Evolutionary conservation across 2,888 invertebrate genomes (phyloP), one percentile per base, ranked within the genome.

Genomic region (Celastrina argiolus): DNA sequence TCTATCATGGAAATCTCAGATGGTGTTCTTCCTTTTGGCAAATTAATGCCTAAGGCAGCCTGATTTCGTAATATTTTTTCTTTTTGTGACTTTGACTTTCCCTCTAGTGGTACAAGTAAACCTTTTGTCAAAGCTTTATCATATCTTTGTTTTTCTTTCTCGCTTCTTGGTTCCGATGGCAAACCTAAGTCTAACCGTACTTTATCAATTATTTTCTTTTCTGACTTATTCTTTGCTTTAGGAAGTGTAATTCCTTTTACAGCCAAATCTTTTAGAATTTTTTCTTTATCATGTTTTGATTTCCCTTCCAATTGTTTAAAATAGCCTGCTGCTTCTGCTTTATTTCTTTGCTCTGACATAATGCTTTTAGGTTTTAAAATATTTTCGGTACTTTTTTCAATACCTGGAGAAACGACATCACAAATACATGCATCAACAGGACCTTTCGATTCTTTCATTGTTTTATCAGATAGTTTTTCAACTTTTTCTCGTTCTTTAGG

Each of bases 361-460:
- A 64, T 42, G 8, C 63, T 31, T 12, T 16, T 42, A 14, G 63
- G 42, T 45, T 45, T 45, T 16, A 45, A 18, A 16, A 18, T 16
- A 18, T 16, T 18, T 8, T 45, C 16, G 22, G 45, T 10, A 39
- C 56, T 22, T 56, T 41, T 65, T 65, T 65, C 65, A 39, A 22
- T 14, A 64, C 18, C 51, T 64, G 45, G 18, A 12, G 51, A 73
- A n/a, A 78, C 67, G 31, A 75, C 67, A 12, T 71, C 71, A 69
- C 77, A 78, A 63, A 80, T 78, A 67, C 80, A 80, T 73, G 79
- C 77, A 59, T 78, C 79, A 58, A 72, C 74, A 12, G 78, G 78
- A 0, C 79, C 79, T 70, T 75, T 76, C 1, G 75, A 75, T 72
- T 78, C 78, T 70, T 70, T 77, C 36, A 77, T 74, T 1, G 70